Percentiles rank a stretch among this genome's conserved stretches.
Evolutionary conservation across 2,113 vertebrate genomes (phyloP).

Genomic region (Muscicapa adusta): DNA sequence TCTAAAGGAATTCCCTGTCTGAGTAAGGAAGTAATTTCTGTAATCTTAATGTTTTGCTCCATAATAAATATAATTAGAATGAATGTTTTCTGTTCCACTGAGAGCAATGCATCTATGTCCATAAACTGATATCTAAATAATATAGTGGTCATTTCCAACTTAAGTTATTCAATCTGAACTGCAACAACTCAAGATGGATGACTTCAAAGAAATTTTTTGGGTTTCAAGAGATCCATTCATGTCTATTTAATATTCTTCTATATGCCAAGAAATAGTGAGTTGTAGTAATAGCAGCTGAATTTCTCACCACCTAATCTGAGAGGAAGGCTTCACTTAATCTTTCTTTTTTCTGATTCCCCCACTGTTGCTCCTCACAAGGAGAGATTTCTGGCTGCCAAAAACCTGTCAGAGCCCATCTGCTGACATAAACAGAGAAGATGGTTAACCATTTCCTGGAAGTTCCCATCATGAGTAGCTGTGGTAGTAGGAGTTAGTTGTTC

Average conservation of each 20-base stretch:
- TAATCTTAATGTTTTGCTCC: not conserved
- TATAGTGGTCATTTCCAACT: not conserved
- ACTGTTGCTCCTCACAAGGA: accelerated
- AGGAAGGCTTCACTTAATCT: not conserved
- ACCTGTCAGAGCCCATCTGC: accelerated
- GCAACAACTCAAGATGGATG: not conserved
- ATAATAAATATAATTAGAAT: not conserved
- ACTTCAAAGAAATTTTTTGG: not conserved
- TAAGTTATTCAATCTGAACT: not conserved
- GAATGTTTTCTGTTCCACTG: not conserved
- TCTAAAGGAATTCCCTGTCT: not conserved
- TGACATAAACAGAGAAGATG: not conserved
- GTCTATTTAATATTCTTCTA: not conserved
- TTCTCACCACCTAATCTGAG: not conserved
- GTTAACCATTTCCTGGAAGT: not conserved
- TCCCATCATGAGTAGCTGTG: accelerated
- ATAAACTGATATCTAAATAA: not conserved
- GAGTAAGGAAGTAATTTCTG: not conserved
- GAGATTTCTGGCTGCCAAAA: not conserved
- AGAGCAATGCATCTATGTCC: not conserved
- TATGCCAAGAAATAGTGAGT: not conserved
- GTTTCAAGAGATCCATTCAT: not conserved
- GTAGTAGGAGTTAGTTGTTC: not conserved
- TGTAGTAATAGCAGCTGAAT: not conserved
- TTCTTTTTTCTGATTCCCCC: not conserved